Base-by-base conservation (phyloP, 2,113 vertebrate species). In the Paratilapia polleni region DNA sequence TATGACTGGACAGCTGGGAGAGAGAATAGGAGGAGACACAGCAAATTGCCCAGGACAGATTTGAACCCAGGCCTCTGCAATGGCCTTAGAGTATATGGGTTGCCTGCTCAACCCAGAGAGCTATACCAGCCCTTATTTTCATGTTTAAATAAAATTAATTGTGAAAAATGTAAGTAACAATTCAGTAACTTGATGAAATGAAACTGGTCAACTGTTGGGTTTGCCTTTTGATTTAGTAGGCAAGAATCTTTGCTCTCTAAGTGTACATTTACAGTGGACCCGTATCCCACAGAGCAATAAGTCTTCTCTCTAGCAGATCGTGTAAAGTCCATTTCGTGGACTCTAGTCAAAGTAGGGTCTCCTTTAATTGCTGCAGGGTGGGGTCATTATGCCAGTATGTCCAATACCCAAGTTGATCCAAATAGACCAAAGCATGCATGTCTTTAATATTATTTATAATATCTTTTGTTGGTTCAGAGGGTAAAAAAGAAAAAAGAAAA, bases 401-500 rank as follows among this genome's bases (percentile, higher is more conserved):
- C 43, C 9, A 7, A 1, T 49, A 28, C 66, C 28, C 0, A 2
- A 70, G 22, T 49, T 70, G 9, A 70, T 28, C 66, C 19, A 24
- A 17, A 49, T 4, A 70, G 24, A 28, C 43, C 66, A 70, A 43
- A 20, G 24, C 15, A 31, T 31, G 20, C 43, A n/a, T 13, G 43
- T 20, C 43, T 26, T 73, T 73, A 24, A 52, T 8, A 52, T 52
- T 14, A 73, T 15, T 15, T 15, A 47, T 3, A 47, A 14, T 47
- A 14, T 1, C 43, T 31, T 73, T 47, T 31, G 26, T 73, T 73
- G 28, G 17, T 20, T 52, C 17, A 52, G 24, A 31, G 52, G 43
- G 10, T 52, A 19, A 28, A 28, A 26, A 0, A 0, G 19, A 28
- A 28, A 26, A 0, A 0, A 12, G 49, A 28, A 28, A 47, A 49